Conservation (phyloP, 2,113 vertebrate species). For the Syngnathus floridae region DNA sequence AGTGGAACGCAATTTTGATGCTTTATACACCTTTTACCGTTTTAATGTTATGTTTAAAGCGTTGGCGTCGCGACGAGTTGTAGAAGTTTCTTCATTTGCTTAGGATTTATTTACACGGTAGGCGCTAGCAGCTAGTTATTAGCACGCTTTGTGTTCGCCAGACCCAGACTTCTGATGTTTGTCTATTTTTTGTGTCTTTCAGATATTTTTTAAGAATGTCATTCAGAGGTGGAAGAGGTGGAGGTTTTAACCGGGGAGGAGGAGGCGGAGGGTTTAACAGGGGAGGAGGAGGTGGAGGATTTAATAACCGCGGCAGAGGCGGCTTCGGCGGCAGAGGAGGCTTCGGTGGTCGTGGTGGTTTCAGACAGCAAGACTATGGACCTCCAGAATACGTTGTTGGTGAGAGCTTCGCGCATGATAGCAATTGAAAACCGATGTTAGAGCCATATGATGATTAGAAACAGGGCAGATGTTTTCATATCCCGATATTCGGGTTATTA, state of each 20-base stretch:
- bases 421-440: neutral
- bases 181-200: neutral
- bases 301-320: constrained; percentile 30
- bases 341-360: constrained; percentile 74
- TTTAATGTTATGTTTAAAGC: neutral
- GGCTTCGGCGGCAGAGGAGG: constrained; percentile 47
- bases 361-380: constrained; percentile 86
- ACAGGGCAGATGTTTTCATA: too few relatives aligned
- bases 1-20: rapidly evolving
- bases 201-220: constrained; percentile 70
- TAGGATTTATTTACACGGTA: neutral
- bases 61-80: rapidly evolving
- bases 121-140: constrained; percentile 30
- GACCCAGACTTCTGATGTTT: too few relatives aligned
- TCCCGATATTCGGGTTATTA: too few relatives aligned
- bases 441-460: too few relatives aligned
- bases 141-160: neutral
- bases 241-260: constrained; percentile 53
- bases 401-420: constrained; percentile 33
- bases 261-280: constrained; percentile 58
- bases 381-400: constrained; percentile 90
- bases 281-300: constrained; percentile 47
- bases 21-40: rapidly evolving
- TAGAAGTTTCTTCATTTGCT: neutral
- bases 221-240: constrained; percentile 76